Conservation (phyloP, 2,888 invertebrate genomes). For the Pharmacophagus antenor region DNA sequence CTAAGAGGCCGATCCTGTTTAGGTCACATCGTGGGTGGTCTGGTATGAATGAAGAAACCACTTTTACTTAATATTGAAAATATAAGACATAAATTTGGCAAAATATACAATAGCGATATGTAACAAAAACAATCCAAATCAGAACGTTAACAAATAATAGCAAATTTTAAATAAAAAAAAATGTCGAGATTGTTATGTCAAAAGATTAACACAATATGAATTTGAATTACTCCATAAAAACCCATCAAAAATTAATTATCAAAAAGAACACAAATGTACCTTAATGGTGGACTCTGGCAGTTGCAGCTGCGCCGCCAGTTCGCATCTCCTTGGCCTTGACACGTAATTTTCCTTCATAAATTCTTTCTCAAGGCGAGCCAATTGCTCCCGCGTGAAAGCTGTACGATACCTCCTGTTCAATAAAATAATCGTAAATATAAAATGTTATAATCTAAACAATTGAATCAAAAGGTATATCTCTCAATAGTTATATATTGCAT, state of each 20-base stretch:
- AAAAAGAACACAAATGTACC: constrained; percentile 77
- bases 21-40: constrained; percentile 47
- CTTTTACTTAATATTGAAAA: constrained; percentile 8
- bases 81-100: background rate
- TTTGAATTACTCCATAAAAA: too few relatives aligned
- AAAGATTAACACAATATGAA: too few relatives aligned
- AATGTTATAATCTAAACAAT: background rate
- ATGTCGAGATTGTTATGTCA: too few relatives aligned
- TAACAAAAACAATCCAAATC: background rate
- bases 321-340: constrained; percentile 95
- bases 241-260: too few relatives aligned
- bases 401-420: constrained; percentile 91
- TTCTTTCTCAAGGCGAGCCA: constrained; percentile 95
- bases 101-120: background rate
- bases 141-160: too few relatives aligned
- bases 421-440: constrained; percentile 18
- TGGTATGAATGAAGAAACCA: constrained; percentile 33
- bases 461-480: background rate
- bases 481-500: too few relatives aligned
- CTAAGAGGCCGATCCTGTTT: constrained; percentile 47
- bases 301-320: constrained; percentile 94
- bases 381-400: constrained; percentile 97
- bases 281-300: constrained; percentile 99
- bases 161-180: too few relatives aligned
- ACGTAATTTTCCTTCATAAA: constrained; percentile 99